These are phyloP conservation scores for Siphlonurus alternatus DNA, from an alignment of 2,888 invertebrate genomes.

Conservation along the genomic window DNA sequence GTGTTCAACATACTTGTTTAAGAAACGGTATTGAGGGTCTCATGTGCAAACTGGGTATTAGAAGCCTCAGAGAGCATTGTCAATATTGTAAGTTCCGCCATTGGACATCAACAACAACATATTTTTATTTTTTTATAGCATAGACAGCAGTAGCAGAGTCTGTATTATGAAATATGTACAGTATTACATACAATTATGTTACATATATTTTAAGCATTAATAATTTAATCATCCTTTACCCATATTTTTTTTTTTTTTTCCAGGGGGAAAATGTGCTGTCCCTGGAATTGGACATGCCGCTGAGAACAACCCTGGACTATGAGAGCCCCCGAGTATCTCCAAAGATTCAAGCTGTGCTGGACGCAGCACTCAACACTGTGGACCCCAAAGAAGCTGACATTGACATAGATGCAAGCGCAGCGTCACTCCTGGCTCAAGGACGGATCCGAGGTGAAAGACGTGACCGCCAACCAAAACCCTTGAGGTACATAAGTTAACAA, in stretches of 20 bases:
- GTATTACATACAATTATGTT: background rate
- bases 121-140: too few species aligned
- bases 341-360: constrained; percentile 46
- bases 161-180: too few species aligned
- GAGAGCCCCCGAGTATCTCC: constrained; percentile 53
- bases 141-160: too few species aligned
- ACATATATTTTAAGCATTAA: background rate
- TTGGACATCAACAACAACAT: too few species aligned
- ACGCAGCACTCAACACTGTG: constrained; percentile 31
- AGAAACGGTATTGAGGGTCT: too few species aligned
- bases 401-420: constrained; percentile 1
- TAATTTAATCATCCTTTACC: background rate
- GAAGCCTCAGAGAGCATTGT: too few species aligned
- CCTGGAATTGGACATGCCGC: constrained; percentile 57
- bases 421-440: background rate
- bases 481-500: background rate
- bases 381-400: constrained; percentile 2
- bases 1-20: too few species aligned
- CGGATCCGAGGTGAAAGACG: background rate
- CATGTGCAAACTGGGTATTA: too few species aligned
- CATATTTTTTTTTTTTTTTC: background rate
- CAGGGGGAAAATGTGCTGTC: constrained; percentile 53
- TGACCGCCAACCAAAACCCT: background rate
- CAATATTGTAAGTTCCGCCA: too few species aligned
- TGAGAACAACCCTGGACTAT: constrained; percentile 59